Percentiles rank a stretch among this genome's conserved stretches.
Evolutionary conservation across 2,797 vertebrate genomes (phyloP).

Genomic region (Rallus crepitans): DNA sequence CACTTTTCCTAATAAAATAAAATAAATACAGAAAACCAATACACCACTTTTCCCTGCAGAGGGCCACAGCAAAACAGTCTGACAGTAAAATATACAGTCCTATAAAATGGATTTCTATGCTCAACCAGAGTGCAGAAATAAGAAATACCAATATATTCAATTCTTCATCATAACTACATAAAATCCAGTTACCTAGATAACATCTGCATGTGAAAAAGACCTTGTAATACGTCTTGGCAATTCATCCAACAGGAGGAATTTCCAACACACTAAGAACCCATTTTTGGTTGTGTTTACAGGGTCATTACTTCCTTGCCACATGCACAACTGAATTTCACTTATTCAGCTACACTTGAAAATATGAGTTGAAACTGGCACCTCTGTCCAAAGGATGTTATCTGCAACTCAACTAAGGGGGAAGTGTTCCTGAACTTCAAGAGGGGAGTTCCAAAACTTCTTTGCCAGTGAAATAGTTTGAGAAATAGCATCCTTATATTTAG

Average conservation of each 20-base stretch:
- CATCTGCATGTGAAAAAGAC: background rate
- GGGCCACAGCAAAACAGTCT: background rate
- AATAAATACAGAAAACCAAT: background rate
- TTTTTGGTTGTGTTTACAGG: background rate
- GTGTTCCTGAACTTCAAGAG: background rate
- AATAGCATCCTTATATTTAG: background rate
- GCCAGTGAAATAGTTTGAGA: background rate
- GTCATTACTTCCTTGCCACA: background rate
- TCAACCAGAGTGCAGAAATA: background rate
- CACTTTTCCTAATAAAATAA: background rate
- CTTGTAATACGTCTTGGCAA: background rate
- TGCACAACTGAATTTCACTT: background rate
- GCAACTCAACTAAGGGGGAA: background rate
- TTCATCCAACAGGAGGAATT: background rate
- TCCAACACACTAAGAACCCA: background rate
- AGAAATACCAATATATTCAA: background rate
- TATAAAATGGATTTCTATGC: background rate
- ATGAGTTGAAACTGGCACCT: background rate
- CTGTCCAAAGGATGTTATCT: background rate
- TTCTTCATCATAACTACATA: background rate
- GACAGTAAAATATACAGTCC: background rate
- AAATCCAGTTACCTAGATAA: background rate
- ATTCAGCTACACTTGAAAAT: background rate
- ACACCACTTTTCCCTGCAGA: background rate
- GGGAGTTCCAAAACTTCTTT: background rate